phyloP scores from a whole-genome alignment of 2,113 vertebrate genomes.

The Siphamia tubifer region DNA sequence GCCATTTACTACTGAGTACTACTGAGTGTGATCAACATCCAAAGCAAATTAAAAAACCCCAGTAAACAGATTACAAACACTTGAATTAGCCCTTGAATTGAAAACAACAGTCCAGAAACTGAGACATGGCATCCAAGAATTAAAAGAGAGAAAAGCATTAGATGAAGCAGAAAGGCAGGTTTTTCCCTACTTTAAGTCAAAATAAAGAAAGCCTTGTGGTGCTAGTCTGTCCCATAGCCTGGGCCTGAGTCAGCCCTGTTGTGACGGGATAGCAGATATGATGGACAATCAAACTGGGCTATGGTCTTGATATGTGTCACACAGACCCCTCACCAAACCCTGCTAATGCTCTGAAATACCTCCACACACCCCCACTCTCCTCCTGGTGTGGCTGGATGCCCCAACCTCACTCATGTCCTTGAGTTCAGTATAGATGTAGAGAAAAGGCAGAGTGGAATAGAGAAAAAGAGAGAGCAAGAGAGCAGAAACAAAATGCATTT shows the following conservation, averaged over 20 bases:
- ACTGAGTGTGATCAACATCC: constrained; percentile 37
- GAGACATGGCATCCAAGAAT: constrained; percentile 48
- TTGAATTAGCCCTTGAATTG: constrained; percentile 83
- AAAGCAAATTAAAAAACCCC: constrained; percentile 48
- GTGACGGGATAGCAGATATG: constrained; percentile 9
- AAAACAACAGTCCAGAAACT: constrained; percentile 72
- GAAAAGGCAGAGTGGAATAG: constrained; percentile 29
- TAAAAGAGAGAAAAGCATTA: constrained; percentile 34
- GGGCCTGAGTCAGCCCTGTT: constrained; percentile 31
- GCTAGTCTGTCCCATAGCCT: constrained; percentile 27
- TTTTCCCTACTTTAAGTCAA: constrained; percentile 16
- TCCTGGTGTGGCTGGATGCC: constrained; percentile 16
- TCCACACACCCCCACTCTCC: constrained; percentile 16
- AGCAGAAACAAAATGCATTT: constrained; percentile 45
- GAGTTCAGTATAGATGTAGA: constrained; percentile 15
- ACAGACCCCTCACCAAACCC: background rate
- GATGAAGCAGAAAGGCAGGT: constrained; percentile 23
- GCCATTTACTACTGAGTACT: constrained; percentile 38
- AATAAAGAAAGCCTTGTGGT: constrained; percentile 21
- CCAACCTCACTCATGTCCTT: constrained; percentile 31
- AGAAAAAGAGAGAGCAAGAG: constrained; percentile 48
- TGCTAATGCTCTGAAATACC: background rate
- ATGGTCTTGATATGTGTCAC: constrained; percentile 53
- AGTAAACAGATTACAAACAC: constrained; percentile 58
- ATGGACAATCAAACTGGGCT: constrained; percentile 61